Conservation (phyloP, 2,797 vertebrate species). For the Lutjanus argentimaculatus region DNA sequence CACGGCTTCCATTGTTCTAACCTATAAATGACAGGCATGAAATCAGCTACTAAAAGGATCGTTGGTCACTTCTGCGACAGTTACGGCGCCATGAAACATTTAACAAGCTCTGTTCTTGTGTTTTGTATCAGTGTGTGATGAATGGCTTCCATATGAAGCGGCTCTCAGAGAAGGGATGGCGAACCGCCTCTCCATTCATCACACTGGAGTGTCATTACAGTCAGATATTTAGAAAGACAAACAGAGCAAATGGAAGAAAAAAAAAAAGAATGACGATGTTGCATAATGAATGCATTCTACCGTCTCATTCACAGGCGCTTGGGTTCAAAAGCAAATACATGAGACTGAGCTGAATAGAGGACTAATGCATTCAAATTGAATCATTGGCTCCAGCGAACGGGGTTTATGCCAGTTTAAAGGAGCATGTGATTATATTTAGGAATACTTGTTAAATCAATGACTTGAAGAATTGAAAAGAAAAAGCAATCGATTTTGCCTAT, state of each 20-base stretch:
- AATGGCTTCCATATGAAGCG: constrained; percentile 67
- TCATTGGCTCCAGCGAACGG: constrained; percentile 61
- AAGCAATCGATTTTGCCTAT: constrained; percentile 59
- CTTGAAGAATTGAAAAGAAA: constrained; percentile 52
- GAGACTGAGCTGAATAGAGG: constrained; percentile 67
- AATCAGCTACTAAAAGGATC: constrained; percentile 57
- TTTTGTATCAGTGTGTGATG: constrained; percentile 70
- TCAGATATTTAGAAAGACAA: constrained; percentile 80
- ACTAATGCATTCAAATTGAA: constrained; percentile 79
- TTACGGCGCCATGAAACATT: constrained; percentile 71
- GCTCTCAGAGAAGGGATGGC: constrained; percentile 51
- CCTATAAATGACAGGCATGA: constrained; percentile 64
- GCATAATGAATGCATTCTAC: constrained; percentile 75
- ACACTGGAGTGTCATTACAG: constrained; percentile 74
- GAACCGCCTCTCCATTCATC: constrained; percentile 73
- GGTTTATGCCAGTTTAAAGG: constrained; percentile 65
- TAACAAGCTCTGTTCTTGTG: constrained; percentile 68
- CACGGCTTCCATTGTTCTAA: constrained; percentile 27
- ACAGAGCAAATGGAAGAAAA: constrained; percentile 63
- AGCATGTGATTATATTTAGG: constrained; percentile 71
- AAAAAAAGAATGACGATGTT: constrained; percentile 60
- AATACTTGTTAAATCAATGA: constrained; percentile 68
- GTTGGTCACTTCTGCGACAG: constrained; percentile 67
- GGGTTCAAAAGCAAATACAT: constrained; percentile 76
- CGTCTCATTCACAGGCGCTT: constrained; percentile 72